Base-by-base conservation (phyloP, 2,888 invertebrate genomes). In the Mactromeris polynyma region DNA sequence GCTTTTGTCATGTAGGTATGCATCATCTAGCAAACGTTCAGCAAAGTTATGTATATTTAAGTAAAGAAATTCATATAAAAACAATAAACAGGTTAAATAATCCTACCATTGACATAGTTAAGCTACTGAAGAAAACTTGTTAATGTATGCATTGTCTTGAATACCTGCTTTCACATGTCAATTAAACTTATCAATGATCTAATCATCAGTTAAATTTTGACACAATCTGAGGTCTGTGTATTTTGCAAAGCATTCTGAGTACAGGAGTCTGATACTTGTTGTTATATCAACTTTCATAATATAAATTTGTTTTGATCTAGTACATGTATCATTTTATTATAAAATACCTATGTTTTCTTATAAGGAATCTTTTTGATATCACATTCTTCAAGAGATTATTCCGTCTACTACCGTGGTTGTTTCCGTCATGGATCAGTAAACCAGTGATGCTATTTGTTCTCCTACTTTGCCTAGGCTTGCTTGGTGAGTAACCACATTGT, bases 381-480 rank as follows among this genome's bases (percentile, higher is more conserved):
- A 90, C 94, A 51, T 97, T 97, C 92, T 93, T 97, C 87, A 96
- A 96, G 89, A 94, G 97, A 69, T 96, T 97, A 89, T 93, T 94
- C 87, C 94, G 94, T 38, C 94, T 97, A 77, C 89, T 96, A 42
- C 90, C 94, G 79, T 93, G 97, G 85, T 93, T 97, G 88, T 97
- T 97, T 91, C 97, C 97, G 14, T 93, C 95, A 79, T 94, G 94
- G 86, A 89, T 91, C 77, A 94, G 96, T 83, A 91, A 93, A 26
- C 95, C 96, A 33, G 91, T 94, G 21, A 93, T 96, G 78, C 93
- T 97, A 80, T 96, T 96, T 82, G 73, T 95, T 19, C 91, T 95
- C 31, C 95, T 97, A 0, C 94, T 97, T 4, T 85, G 93, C 69
- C 90, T 96, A 1, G 95, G 96, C 21, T 88, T 97, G 7, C 89